Evolutionary conservation across 2,113 vertebrate genomes (phyloP).

Genomic region (Pseudopodoces humilis): DNA sequence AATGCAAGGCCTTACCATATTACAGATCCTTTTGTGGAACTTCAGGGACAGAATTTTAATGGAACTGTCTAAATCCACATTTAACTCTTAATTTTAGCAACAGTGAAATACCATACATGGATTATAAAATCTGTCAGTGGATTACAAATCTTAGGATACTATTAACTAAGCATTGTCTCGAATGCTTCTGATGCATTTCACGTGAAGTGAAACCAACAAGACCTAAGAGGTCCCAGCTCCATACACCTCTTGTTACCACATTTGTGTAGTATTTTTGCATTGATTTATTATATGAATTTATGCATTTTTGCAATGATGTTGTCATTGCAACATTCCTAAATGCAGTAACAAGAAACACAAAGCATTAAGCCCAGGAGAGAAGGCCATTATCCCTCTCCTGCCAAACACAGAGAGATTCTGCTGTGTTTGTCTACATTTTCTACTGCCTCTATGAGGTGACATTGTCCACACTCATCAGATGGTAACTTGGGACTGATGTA

Average conservation of each 20-base stretch:
- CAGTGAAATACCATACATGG: accelerated
- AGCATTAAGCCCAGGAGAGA: background rate
- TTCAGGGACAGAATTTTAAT: background rate
- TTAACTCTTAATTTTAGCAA: background rate
- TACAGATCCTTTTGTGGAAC: background rate
- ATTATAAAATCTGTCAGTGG: background rate
- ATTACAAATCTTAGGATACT: background rate
- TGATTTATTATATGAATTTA: no score
- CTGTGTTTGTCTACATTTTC: accelerated
- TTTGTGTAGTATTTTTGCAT: no score
- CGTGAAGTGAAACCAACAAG: background rate
- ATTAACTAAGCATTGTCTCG: background rate
- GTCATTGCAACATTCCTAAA: background rate
- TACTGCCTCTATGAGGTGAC: background rate
- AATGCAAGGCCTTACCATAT: background rate
- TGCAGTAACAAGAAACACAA: background rate
- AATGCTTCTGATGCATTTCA: background rate
- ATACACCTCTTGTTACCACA: background rate
- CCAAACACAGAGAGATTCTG: accelerated
- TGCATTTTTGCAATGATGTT: no score
- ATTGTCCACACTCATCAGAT: accelerated
- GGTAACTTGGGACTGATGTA: background rate
- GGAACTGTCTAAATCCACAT: background rate
- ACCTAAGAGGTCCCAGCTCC: background rate
- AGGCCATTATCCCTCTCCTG: background rate